Conservation (phyloP, 1,140 invertebrate genomes). For the Lepidotrigona ventralis region DNA sequence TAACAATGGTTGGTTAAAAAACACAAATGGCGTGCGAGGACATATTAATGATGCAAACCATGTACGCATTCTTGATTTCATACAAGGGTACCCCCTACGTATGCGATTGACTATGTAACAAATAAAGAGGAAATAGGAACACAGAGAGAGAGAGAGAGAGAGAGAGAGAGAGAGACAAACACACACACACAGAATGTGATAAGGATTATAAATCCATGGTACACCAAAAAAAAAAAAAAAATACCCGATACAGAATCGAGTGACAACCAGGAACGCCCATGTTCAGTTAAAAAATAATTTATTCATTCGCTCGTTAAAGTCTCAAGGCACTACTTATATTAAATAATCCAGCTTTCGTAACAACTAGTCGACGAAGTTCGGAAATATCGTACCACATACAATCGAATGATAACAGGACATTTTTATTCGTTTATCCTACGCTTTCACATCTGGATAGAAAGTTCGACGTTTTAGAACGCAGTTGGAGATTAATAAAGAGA, state of each 20-base stretch:
- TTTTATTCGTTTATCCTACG: not conserved
- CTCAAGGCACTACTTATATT: constrained; percentile 72
- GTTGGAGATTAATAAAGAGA: not conserved
- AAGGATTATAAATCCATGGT: no score
- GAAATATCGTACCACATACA: constrained; percentile 26
- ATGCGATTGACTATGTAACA: not conserved
- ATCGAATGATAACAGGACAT: constrained; percentile 29
- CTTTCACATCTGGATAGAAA: constrained; percentile 3
- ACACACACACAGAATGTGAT: not conserved
- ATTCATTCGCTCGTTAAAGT: constrained; percentile 68
- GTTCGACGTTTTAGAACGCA: constrained; percentile 19
- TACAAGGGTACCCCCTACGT: not conserved
- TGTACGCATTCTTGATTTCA: constrained; percentile 30
- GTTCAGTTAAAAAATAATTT: constrained; percentile 71
- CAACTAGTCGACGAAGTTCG: constrained; percentile 7
- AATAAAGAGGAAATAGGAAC: not conserved
- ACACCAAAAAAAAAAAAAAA: no score
- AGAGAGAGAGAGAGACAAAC: no score
- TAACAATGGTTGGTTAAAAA: constrained; percentile 62
- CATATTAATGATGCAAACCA: constrained; percentile 44
- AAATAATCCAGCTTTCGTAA: constrained; percentile 38
- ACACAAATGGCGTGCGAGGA: constrained; percentile 69
- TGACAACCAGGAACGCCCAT: constrained; percentile 20
- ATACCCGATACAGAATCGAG: not conserved
- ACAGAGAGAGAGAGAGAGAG: not conserved